Conservation (phyloP, 1,140 invertebrate genomes). For the Lordiphosa stackelbergi region DNA sequence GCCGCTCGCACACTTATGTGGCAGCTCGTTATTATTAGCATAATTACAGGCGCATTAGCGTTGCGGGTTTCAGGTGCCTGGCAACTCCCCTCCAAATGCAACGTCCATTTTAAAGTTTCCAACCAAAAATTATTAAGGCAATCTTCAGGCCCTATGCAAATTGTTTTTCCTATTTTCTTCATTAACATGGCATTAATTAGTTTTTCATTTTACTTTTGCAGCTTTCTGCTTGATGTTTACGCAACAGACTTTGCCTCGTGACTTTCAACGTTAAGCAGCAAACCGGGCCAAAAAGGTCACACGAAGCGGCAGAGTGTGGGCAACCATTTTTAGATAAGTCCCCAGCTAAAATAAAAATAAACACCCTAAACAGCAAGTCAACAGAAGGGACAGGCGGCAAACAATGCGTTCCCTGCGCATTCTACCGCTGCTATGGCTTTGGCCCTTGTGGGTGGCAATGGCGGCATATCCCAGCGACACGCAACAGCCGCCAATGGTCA, state of each 20-base stretch:
- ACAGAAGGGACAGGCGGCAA: constrained; percentile 11
- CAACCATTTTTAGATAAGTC: constrained; percentile 56
- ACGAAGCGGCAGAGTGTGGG: constrained; percentile 10
- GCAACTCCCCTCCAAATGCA: constrained; percentile 53
- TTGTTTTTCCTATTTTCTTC: constrained; percentile 23
- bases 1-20: constrained; percentile 27
- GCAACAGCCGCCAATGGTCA: constrained; percentile 34
- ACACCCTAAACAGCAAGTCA: constrained; percentile 15
- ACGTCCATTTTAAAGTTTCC: constrained; percentile 5
- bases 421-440: constrained; percentile 32
- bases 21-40: constrained; percentile 70
- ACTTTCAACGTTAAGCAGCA: constrained; percentile 38
- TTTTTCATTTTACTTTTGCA: constrained; percentile 49
- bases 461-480: constrained; percentile 41
- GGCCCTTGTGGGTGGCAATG: constrained; percentile 17
- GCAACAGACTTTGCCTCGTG: constrained; percentile 15
- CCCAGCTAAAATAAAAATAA: constrained; percentile 48
- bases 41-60: constrained; percentile 74
- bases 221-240: constrained; percentile 50
- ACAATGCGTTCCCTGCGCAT: constrained; percentile 53
- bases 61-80: constrained; percentile 42
- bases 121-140: constrained; percentile 23
- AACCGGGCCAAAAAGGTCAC: constrained; percentile 25
- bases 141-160: constrained; percentile 22
- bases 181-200: constrained; percentile 66